Evolutionary conservation across 2,888 invertebrate genomes (phyloP), one percentile per base, ranked within the genome.

Genomic region (Meta bourneti): DNA sequence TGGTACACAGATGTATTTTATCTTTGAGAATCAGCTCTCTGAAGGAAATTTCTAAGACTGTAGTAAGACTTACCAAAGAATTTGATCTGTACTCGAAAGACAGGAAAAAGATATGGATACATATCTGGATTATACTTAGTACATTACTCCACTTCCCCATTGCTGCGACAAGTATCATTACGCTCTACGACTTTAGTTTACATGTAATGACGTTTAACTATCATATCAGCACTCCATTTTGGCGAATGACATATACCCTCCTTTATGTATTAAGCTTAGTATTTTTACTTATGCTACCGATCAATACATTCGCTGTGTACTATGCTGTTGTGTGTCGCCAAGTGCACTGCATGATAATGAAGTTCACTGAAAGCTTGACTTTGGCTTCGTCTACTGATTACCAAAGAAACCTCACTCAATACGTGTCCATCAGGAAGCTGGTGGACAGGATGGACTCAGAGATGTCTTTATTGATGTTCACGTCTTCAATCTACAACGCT

Each of bases 391-490:
- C 20, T 9, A 34, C 13, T 13, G 20, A 82, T n/a, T 13, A n/a
- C 11, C 11, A 51, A 13, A 48, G 19, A 1, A n/a, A 48, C n/a
- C 2, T 71, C n/a, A 49, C 8, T 8, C n/a, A n/a, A 13, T 82
- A 82, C 19, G 9, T 49, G 19, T n/a, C 9, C 0, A 71, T 71
- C 8, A 51, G 51, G 9, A 19, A 49, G 9, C 11, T 82, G 0
- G 49, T 82, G 7, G 20, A 82, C 8, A n/a, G 71, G 5, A 19
- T 82, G 49, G 82, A 82, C 19, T 71, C 82, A 11, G 49, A 71
- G 7, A 7, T 82, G 48, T 82, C 71, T 13, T 13, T 82, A 7
- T 51, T 82, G 51, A 71, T 71, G 70, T 51, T 82, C 71, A 82
- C 82, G 0, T 49, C 71, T 9, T 71, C 82, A 7, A 49, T 82